Conservation (phyloP, 2,113 vertebrate species). For the Castor canadensis region DNA sequence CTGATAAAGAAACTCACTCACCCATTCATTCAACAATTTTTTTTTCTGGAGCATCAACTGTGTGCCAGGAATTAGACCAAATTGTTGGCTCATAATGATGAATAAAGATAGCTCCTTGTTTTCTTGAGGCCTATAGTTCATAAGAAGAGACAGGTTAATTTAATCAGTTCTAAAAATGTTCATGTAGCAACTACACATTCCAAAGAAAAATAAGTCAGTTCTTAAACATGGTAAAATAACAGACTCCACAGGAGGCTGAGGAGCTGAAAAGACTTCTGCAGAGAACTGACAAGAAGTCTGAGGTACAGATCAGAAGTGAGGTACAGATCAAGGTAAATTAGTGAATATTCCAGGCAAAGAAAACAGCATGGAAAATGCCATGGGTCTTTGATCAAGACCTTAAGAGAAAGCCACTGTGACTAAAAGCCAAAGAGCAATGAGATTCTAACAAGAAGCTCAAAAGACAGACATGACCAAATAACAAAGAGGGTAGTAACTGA, state of each 20-base stretch:
- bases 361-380: neutral
- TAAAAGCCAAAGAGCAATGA: neutral
- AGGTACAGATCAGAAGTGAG: too few species aligned
- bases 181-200: neutral
- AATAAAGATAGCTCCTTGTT: neutral
- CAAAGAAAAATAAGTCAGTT: neutral
- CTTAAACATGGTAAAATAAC: neutral
- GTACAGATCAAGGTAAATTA: neutral
- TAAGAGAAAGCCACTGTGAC: neutral
- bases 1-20: neutral
- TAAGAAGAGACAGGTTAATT: neutral
- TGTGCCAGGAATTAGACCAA: neutral
- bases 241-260: neutral
- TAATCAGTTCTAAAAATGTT: neutral
- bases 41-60: neutral
- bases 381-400: slow-evolving; percentile 34
- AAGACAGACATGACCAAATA: neutral
- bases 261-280: neutral
- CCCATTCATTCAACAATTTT: neutral
- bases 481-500: neutral
- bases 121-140: neutral
- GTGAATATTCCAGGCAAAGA: neutral
- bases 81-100: neutral
- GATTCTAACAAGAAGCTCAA: neutral
- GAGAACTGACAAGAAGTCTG: neutral